Conservation (phyloP, 2,888 invertebrate species). For the Rhyacophila evoluta region DNA sequence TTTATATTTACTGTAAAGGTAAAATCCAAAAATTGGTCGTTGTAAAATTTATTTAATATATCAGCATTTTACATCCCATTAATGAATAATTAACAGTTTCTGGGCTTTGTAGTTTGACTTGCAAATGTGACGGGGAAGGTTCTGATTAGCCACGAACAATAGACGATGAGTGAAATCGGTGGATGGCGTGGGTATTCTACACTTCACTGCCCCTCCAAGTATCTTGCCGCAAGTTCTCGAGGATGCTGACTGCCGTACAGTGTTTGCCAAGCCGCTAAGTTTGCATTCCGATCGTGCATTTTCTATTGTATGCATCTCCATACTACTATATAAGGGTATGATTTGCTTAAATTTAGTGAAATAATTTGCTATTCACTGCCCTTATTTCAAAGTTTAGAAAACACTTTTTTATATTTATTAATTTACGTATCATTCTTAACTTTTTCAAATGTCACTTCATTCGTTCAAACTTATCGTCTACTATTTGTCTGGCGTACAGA, state of each 20-base stretch:
- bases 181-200: conserved; percentile 13
- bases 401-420: too few relatives aligned
- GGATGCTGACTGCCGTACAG: neutral
- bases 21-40: too few relatives aligned
- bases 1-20: too few relatives aligned
- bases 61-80: neutral
- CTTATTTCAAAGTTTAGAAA: too few relatives aligned
- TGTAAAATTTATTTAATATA: too few relatives aligned
- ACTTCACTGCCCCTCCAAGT: neutral
- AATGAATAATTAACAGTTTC: neutral
- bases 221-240: neutral
- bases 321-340: too few relatives aligned
- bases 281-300: conserved; percentile 12
- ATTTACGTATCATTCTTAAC: too few relatives aligned
- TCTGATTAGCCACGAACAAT: conserved; percentile 10
- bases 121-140: neutral
- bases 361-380: too few relatives aligned
- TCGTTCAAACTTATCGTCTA: too few relatives aligned
- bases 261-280: conserved; percentile 19
- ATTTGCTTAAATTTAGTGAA: too few relatives aligned
- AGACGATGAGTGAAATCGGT: neutral
- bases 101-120: neutral
- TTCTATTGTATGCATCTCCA: neutral
- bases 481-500: too few relatives aligned
- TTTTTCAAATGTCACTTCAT: too few relatives aligned